Conservation (phyloP, 2,888 invertebrate genomes). For the Lutraria lutraria region DNA sequence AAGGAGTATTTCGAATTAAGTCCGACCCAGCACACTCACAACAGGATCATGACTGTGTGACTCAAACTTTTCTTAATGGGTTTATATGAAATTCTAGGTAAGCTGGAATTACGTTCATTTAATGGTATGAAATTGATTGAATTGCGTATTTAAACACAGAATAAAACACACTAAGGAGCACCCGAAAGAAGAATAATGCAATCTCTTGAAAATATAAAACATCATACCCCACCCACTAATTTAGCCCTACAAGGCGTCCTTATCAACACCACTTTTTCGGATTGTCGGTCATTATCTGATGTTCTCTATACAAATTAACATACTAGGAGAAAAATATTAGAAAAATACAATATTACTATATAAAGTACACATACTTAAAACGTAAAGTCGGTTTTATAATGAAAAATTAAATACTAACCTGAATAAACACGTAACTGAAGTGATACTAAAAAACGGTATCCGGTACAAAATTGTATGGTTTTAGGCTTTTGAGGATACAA, state of each 20-base stretch:
- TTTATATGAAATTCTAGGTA: too few relatives aligned
- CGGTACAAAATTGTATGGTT: neutral
- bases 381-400: neutral
- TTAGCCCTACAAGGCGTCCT: neutral
- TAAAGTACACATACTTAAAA: too few relatives aligned
- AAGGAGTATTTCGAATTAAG: too few relatives aligned
- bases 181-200: neutral
- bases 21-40: too few relatives aligned
- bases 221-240: conserved; percentile 7
- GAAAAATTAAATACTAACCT: neutral
- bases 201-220: neutral
- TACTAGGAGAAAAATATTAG: too few relatives aligned
- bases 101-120: too few relatives aligned
- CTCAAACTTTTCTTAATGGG: too few relatives aligned
- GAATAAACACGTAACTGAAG: neutral
- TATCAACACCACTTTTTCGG: neutral
- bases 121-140: too few relatives aligned
- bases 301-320: too few relatives aligned
- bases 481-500: conserved; percentile 2
- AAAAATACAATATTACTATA: too few relatives aligned
- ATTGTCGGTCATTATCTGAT: neutral
- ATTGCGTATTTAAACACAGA: too few relatives aligned
- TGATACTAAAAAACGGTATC: conserved; percentile 2
- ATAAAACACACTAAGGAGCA: neutral
- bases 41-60: too few relatives aligned